Evolutionary conservation across 2,113 vertebrate genomes (phyloP).

Genomic region (Bubalus kerabau): DNA sequence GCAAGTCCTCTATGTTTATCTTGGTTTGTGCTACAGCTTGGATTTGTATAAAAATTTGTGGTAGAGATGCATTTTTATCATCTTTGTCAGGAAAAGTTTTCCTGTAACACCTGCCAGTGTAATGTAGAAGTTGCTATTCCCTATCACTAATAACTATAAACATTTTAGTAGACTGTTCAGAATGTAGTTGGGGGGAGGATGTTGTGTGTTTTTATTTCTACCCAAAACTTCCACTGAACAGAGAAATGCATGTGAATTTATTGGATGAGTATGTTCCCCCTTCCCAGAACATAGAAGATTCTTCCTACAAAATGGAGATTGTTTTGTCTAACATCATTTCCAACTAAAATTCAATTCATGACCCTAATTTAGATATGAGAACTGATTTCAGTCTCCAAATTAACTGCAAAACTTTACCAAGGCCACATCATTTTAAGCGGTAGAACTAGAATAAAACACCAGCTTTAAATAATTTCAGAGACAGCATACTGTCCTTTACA

Average conservation of each 20-base stretch:
- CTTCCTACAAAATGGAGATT: background rate
- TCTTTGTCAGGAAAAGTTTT: background rate
- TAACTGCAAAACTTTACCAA: background rate
- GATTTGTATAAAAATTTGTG: background rate
- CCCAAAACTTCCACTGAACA: background rate
- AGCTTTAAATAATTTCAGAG: background rate
- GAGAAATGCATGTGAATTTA: background rate
- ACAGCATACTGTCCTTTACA: background rate
- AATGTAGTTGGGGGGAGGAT: no score
- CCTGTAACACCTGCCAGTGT: background rate
- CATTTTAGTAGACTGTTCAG: background rate
- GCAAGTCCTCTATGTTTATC: background rate
- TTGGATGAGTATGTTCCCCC: fast-evolving
- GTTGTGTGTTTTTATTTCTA: background rate
- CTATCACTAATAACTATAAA: background rate
- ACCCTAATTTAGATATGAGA: background rate
- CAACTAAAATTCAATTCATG: background rate
- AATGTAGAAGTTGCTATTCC: background rate
- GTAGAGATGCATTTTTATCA: background rate
- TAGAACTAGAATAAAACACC: background rate
- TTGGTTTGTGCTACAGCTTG: background rate
- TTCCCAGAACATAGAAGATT: background rate
- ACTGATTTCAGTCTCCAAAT: background rate
- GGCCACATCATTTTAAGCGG: background rate
- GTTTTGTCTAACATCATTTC: background rate